Percentiles rank a stretch among this genome's conserved stretches.
Evolutionary conservation across 2,797 vertebrate species (phyloP).

Genomic region (Hipposideros larvatus): DNA sequence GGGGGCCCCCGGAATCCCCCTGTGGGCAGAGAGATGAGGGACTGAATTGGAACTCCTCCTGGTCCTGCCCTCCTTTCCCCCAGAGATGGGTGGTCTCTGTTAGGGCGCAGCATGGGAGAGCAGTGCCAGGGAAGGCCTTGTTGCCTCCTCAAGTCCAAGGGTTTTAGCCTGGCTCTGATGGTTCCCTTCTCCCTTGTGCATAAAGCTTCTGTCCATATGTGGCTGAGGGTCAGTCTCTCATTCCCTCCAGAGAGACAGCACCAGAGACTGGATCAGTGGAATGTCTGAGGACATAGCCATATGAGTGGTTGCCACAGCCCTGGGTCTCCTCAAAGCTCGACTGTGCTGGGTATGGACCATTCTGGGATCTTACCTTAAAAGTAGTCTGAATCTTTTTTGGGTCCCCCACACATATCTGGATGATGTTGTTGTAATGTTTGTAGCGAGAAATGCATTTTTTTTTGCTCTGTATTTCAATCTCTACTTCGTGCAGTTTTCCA

Average conservation of each 20-base stretch:
- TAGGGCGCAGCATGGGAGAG: too few relatives aligned
- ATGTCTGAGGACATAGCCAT: too few relatives aligned
- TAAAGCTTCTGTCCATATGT: not conserved
- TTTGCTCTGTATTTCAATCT: not conserved
- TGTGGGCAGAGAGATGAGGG: not conserved
- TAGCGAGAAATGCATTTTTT: accelerated
- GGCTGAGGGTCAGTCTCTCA: not conserved
- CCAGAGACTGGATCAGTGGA: too few relatives aligned
- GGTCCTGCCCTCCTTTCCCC: not conserved
- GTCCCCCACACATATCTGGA: too few relatives aligned
- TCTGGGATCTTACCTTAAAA: too few relatives aligned
- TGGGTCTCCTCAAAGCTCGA: too few relatives aligned
- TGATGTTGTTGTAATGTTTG: accelerated
- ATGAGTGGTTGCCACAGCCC: not conserved
- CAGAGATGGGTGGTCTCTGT: accelerated
- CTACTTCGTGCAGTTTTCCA: accelerated
- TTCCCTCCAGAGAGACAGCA: not conserved
- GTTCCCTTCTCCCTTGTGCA: too few relatives aligned
- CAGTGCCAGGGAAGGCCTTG: accelerated
- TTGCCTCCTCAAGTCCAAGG: not conserved
- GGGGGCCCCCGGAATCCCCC: not conserved
- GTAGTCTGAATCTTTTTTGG: too few relatives aligned
- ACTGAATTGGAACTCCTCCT: not conserved
- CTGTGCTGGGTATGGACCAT: too few relatives aligned
- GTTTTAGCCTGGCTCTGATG: not conserved